phyloP scores from a whole-genome alignment of 2,113 vertebrate species.

The Anarrhichthys ocellatus region DNA sequence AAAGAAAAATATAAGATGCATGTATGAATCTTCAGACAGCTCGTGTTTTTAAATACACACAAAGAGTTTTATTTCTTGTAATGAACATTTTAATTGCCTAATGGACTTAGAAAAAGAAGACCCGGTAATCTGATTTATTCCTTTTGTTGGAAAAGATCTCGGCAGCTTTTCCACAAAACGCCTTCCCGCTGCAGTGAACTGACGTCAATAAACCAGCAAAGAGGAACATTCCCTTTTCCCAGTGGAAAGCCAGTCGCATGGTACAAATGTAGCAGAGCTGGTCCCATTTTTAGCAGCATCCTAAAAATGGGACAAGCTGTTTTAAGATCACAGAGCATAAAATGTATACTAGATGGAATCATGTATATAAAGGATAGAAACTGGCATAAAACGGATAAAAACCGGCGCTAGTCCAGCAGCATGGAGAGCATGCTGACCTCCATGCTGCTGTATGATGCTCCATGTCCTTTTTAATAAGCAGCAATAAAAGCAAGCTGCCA shows the following conservation, averaged over 20 bases:
- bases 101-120: not conserved
- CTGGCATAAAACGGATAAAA: not conserved
- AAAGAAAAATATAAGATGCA: not conserved
- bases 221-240: not conserved
- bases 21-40: not conserved
- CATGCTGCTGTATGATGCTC: not conserved
- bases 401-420: not conserved
- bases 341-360: conserved; percentile 10
- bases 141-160: not conserved
- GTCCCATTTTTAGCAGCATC: conserved; percentile 50
- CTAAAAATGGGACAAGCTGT: conserved; percentile 24
- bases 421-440: not conserved
- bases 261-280: not conserved
- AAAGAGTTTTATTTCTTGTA: not conserved
- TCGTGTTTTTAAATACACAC: not conserved
- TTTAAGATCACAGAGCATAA: conserved; percentile 43
- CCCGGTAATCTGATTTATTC: not conserved
- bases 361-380: conserved; percentile 15
- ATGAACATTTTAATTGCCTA: conserved; percentile 9
- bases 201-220: conserved; percentile 5
- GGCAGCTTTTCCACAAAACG: not conserved
- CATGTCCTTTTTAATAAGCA: conserved; percentile 60
- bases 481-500: conserved; percentile 65
- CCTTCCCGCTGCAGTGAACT: not conserved
- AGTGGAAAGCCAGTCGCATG: conserved; percentile 23